Percentiles rank a stretch among this genome's conserved stretches.
These are phyloP conservation scores for Oncopodura yosiiana DNA, from an alignment of 1,140 invertebrate species.

Conservation along the genomic window DNA sequence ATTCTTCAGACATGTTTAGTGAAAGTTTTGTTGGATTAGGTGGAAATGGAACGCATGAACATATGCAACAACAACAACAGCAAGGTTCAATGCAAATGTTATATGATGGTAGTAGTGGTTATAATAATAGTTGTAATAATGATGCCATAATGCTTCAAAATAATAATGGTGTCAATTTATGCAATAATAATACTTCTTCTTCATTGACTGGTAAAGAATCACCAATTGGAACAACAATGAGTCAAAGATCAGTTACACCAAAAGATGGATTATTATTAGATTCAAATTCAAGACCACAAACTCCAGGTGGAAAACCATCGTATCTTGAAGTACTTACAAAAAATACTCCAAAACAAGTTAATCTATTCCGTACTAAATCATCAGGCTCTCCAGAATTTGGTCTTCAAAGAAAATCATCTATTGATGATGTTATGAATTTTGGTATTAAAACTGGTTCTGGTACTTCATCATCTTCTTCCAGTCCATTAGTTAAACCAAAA, in stretches of 20 bases:
- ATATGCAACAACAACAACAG: background rate
- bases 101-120: too few relatives aligned
- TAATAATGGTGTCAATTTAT: too few relatives aligned
- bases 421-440: too few relatives aligned
- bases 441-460: too few relatives aligned
- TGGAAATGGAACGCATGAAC: background rate
- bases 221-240: background rate
- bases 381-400: conserved; percentile 3
- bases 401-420: too few relatives aligned
- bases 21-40: too few relatives aligned
- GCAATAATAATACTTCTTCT: too few relatives aligned
- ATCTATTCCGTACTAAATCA: conserved; percentile 9
- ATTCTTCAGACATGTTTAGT: background rate
- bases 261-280: conserved; percentile 17
- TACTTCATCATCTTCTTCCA: conserved; percentile 23
- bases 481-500: conserved; percentile 22
- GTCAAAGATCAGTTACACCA: conserved; percentile 9
- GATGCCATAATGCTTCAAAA: too few relatives aligned
- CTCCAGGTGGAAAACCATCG: conserved; percentile 30
- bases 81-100: too few relatives aligned
- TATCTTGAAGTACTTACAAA: conserved; percentile 32
- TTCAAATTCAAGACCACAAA: conserved; percentile 27
- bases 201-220: conserved; percentile 6
- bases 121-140: too few relatives aligned
- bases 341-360: conserved; percentile 10